Percentiles rank a stretch among this genome's conserved stretches.
Conservation (phyloP, 2,888 invertebrate species). For the Stenoptilia bipunctidactyla region DNA sequence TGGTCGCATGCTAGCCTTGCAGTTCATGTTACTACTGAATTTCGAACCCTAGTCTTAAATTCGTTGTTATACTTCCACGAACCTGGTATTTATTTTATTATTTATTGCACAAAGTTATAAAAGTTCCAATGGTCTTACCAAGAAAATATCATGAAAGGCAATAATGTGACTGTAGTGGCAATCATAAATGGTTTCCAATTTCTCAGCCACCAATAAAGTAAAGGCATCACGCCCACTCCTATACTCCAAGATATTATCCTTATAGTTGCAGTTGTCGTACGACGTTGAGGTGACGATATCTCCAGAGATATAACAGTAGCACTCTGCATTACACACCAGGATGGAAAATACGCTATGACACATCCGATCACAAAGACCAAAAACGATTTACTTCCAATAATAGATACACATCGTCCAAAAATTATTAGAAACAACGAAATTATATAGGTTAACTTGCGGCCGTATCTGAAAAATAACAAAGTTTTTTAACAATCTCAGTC, state of each 20-base stretch:
- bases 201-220: conserved; percentile 39
- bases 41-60: no score
- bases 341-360: conserved; percentile 31
- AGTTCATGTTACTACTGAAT: no score
- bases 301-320: conserved; percentile 37
- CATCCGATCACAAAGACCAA: conserved; percentile 31
- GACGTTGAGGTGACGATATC: conserved; percentile 32
- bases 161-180: conserved; percentile 26
- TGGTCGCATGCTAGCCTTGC: no score
- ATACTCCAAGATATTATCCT: conserved; percentile 28
- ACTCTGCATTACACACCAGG: conserved; percentile 36
- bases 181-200: conserved; percentile 39
- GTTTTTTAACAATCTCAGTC: no score
- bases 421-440: conserved; percentile 30
- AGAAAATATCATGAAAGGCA: conserved; percentile 33
- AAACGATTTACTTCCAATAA: conserved; percentile 30
- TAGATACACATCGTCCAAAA: conserved; percentile 30
- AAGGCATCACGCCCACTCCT: conserved; percentile 32
- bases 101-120: no score
- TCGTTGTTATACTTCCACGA: no score
- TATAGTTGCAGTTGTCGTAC: conserved; percentile 28
- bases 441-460: conserved; percentile 36
- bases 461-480: conserved; percentile 30
- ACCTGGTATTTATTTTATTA: no score
- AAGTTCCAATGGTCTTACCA: conserved; percentile 29